Conservation (phyloP, 2,113 vertebrate species). For the Gavia stellata region DNA sequence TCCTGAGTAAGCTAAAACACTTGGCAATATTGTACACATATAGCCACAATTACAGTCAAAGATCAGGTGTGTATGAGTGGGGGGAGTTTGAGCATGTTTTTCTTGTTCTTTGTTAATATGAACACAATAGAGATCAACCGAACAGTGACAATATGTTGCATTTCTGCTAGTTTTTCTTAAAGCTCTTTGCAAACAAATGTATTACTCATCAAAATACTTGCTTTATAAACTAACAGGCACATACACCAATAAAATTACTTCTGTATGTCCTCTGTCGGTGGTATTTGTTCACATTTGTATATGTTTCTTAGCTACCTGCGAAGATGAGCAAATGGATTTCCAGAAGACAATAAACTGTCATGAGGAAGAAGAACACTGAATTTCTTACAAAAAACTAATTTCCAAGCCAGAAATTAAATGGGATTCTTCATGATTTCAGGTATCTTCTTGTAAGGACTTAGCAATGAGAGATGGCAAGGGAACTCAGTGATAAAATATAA, state of each 20-base stretch:
- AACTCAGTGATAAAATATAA: not conserved
- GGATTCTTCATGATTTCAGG: not conserved
- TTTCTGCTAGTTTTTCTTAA: not conserved
- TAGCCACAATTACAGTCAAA: not conserved
- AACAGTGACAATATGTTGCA: not conserved
- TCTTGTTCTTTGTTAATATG: not conserved
- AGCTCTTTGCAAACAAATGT: not conserved
- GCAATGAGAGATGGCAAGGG: not conserved
- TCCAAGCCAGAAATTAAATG: not conserved
- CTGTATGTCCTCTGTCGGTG: not conserved
- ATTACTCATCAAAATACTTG: not conserved
- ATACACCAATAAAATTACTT: not conserved
- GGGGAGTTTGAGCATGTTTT: not conserved
- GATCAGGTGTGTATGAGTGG: not conserved
- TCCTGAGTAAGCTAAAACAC: not conserved
- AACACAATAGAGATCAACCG: not conserved
- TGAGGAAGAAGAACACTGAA: not conserved
- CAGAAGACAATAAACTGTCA: not conserved
- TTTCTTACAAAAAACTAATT: not conserved
- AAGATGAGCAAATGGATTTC: not conserved
- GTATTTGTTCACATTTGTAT: not conserved
- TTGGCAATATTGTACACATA: not conserved
- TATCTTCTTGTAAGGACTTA: not conserved
- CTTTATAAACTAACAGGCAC: not conserved
- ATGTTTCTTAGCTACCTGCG: not conserved